Evolutionary conservation across 2,888 invertebrate genomes (phyloP), one percentile per base, ranked within the genome.

Genomic region (Caenorhabditis sulstoni): DNA sequence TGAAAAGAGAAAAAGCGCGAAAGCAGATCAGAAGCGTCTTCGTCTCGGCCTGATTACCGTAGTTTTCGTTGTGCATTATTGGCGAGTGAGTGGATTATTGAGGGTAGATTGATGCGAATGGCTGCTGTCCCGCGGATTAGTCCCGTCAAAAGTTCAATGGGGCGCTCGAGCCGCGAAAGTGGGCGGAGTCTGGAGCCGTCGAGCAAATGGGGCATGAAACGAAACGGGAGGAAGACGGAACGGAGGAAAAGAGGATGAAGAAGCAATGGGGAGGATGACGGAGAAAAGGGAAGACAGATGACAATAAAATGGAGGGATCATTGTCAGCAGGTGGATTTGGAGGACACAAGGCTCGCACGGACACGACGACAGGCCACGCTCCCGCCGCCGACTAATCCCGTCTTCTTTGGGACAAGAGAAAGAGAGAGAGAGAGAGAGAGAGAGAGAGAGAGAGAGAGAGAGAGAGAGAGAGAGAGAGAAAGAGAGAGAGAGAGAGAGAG

Each of bases 21-120:
- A 29, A 29, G 7, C 29, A 29, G 29, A 29, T 29, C 29, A 29
- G 29, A 29, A 29, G 29, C 29, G 29, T 29, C 29, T 29, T n/a
- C n/a, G n/a, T n/a, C n/a, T n/a, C n/a, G n/a, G n/a, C 29, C 29
- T 5, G 75, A 76, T 76, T 76, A 76, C 75, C 62, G 67, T 76
- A 76, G 67, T 16, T 8, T 39, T 64, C 62, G 47, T 64, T 73
- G 64, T 58, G 57, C 62, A 57, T 71, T 71, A 73, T 68, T 12
- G 20, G n/a, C 29, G 49, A 29, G 4, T 7, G 29, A n/a, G 4
- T 29, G 29, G 29, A 29, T 29, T 29, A 29, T 29, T 29, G 29
- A n/a, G n/a, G n/a, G n/a, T n/a, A n/a, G 29, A 29, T 29, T 29
- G 29, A 29, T 57, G 59, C 57, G 57, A 59, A 68, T 41, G 29